These are phyloP conservation scores for Amblyornis subalaris DNA, from an alignment of 2,113 vertebrate genomes.

Conservation along the genomic window DNA sequence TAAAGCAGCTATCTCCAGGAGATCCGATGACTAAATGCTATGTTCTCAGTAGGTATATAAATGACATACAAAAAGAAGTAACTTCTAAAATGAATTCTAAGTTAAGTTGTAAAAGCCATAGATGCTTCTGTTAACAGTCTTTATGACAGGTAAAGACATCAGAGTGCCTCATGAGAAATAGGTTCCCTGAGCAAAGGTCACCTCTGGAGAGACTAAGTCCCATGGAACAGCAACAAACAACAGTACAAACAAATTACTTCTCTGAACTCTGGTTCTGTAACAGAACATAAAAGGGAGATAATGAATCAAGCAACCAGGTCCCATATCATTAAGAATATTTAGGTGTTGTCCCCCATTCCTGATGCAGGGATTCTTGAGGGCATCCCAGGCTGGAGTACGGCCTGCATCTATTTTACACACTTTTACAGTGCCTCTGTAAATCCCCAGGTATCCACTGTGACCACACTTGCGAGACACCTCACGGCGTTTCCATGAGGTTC, in stretches of 20 bases:
- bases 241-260: background rate
- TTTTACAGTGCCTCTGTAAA: background rate
- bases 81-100: background rate
- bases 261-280: background rate
- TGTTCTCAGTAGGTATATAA: background rate
- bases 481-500: fast-evolving
- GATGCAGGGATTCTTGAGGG: background rate
- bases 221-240: background rate
- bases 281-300: background rate
- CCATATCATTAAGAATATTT: background rate
- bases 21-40: background rate
- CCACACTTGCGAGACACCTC: background rate
- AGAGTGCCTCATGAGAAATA: background rate
- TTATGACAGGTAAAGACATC: background rate
- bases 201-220: background rate
- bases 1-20: background rate
- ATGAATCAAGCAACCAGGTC: background rate
- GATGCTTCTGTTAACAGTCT: background rate
- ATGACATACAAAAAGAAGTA: background rate
- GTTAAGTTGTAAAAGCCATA: background rate
- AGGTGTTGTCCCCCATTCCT: background rate
- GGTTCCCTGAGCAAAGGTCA: background rate
- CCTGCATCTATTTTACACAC: background rate
- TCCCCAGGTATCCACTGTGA: background rate
- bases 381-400: background rate